Conservation (phyloP, 2,888 invertebrate species). For the Lasioglossum marginatum region DNA sequence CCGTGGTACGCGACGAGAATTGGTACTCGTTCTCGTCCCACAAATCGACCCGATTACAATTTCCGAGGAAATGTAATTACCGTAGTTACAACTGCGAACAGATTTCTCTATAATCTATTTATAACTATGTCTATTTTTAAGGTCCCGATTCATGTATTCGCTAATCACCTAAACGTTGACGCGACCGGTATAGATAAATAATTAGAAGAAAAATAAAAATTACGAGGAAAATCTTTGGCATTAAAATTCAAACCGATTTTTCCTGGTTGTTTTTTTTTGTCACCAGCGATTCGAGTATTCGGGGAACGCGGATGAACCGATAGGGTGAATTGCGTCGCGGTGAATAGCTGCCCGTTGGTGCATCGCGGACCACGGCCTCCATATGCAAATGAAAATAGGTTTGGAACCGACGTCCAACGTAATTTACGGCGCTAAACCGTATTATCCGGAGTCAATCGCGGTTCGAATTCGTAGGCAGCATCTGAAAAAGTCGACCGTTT, state of each 20-base stretch:
- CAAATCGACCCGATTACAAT: neutral
- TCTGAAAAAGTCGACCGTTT: neutral
- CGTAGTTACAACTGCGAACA: too few species aligned
- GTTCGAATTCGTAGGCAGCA: neutral
- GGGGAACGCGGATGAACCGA: neutral
- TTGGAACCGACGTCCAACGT: slow-evolving; percentile 59
- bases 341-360: slow-evolving; percentile 66
- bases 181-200: too few species aligned
- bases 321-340: slow-evolving; percentile 46
- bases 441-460: slow-evolving; percentile 4
- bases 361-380: slow-evolving; percentile 60
- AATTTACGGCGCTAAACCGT: slow-evolving; percentile 61
- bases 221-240: neutral
- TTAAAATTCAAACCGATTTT: slow-evolving; percentile 4
- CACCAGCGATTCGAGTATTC: neutral
- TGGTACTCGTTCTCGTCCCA: neutral
- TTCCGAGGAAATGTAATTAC: neutral
- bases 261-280: slow-evolving; percentile 7
- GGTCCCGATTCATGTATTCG: too few species aligned
- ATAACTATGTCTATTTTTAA: too few species aligned
- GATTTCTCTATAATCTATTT: too few species aligned
- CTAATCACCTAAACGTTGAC: too few species aligned
- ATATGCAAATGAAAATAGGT: slow-evolving; percentile 74
- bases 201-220: too few species aligned
- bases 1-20: neutral